These are phyloP conservation scores for Tridacna gigas DNA, from an alignment of 2,888 invertebrate genomes.

Conservation along the genomic window DNA sequence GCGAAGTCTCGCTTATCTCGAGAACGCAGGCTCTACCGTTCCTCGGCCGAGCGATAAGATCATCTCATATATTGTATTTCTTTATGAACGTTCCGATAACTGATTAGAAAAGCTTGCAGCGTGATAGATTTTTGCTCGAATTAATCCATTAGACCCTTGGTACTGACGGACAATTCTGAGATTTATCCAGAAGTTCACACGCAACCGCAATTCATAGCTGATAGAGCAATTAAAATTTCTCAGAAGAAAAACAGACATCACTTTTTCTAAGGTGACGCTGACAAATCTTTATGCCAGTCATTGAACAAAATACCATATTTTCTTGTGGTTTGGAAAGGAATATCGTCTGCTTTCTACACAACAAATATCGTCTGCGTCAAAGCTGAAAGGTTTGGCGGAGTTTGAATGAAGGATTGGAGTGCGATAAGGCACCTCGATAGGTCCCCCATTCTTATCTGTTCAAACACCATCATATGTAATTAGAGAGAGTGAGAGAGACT, in stretches of 20 bases:
- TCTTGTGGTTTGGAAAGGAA: too few species aligned
- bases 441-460: conserved; percentile 67
- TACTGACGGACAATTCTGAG: too few species aligned
- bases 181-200: too few species aligned
- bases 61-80: conserved; percentile 79
- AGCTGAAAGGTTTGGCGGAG: conserved; percentile 40
- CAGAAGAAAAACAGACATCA: too few species aligned
- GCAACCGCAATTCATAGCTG: too few species aligned
- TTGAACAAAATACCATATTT: too few species aligned
- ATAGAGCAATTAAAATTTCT: too few species aligned
- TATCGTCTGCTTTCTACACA: background rate
- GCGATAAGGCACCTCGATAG: conserved; percentile 70
- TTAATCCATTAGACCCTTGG: conserved; percentile 74
- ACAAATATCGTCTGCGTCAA: background rate
- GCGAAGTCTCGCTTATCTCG: conserved; percentile 61
- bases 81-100: conserved; percentile 77
- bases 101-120: conserved; percentile 72
- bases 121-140: conserved; percentile 78
- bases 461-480: conserved; percentile 79
- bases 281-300: too few species aligned
- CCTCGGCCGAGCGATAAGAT: conserved; percentile 69
- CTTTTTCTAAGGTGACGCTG: too few species aligned
- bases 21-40: conserved; percentile 58
- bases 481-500: conserved; percentile 69
- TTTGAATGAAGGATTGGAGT: conserved; percentile 68